A percentile compares a stretch with the other conserved stretches of the same genome.
These are phyloP conservation scores for Noctua comes DNA, from an alignment of 2,888 invertebrate genomes.

Conservation along the genomic window DNA sequence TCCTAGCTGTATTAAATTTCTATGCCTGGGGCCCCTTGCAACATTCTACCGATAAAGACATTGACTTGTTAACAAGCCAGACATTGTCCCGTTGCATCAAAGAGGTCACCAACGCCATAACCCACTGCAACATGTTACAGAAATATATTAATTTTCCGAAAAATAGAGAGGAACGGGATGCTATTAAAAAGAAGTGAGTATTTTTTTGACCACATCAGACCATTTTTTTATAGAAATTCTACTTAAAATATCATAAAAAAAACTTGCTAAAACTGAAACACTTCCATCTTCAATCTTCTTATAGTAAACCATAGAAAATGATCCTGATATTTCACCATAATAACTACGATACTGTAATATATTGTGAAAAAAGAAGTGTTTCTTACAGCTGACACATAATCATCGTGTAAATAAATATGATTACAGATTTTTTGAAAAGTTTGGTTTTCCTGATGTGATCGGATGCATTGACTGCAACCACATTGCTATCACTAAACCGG, in stretches of 20 bases:
- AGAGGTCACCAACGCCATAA: constrained; percentile 17
- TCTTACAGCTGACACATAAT: not conserved
- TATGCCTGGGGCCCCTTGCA: constrained; percentile 30
- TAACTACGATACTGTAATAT: too few relatives aligned
- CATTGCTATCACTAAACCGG: constrained; percentile 16
- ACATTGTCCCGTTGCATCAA: constrained; percentile 9
- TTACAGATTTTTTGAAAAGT: constrained; percentile 27
- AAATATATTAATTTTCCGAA: constrained; percentile 4
- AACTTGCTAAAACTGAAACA: too few relatives aligned
- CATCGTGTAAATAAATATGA: not conserved
- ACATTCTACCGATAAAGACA: not conserved
- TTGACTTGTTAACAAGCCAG: not conserved
- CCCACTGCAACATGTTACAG: not conserved
- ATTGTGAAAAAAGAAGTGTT: not conserved
- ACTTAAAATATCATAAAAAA: too few relatives aligned
- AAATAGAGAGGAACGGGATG: constrained; percentile 1
- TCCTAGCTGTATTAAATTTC: constrained; percentile 26
- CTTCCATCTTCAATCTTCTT: too few relatives aligned
- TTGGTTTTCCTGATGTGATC: constrained; percentile 13
- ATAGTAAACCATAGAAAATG: not conserved
- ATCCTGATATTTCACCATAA: not conserved
- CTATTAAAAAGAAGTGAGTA: constrained; percentile 12
- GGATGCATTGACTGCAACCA: constrained; percentile 22
- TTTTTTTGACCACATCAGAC: not conserved
- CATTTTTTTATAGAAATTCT: not conserved